Base-by-base conservation (phyloP, 35 echinoderm and acorn worm species). In the Apostichopus japonicus region DNA sequence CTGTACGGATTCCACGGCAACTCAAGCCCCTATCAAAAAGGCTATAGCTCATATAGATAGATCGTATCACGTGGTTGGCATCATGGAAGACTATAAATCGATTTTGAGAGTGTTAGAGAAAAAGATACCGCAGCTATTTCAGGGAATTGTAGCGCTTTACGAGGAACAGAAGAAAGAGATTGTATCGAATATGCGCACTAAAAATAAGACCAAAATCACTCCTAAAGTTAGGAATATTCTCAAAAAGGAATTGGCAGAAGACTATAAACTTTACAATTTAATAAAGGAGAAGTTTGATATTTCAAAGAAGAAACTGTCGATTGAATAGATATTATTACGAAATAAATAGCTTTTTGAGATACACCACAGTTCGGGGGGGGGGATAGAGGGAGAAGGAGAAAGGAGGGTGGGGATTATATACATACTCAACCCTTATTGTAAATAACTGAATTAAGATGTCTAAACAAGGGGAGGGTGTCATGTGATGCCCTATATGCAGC, bases 81-180 rank as follows among this genome's bases (percentile, higher is more conserved):
- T 90, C n/a, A 90, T 90, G 87, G 87, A 90, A 72, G 62, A 90
- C 14, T 90, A 90, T n/a, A 5, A 21, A 17, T 44, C 61, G 6
- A 27, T 22, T 19, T 54, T 90, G 9, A 71, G 25, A 33, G 25
- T 90, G 5, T 76, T 90, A 19, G 87, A 90, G 25, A 71, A 72
- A 23, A 44, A 44, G 52, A 24, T 90, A 90, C 87, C 87, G 11
- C 59, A 72, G 27, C 4, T 90, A 44, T 90, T 90, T 53, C 8
- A 24, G 23, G 87, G 87, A 6, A 52, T 72, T 23, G 11, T 17
- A 14, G 58, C 61, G 8, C 6, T 90, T 54, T 90, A 90, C 19
- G 55, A 53, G n/a, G 19, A 90, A 9, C 10, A 90, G n/a, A 90
- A 19, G 65, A 23, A 54, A 72, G 53, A 23, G 15, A 90, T 90